Conservation (phyloP, 2,888 invertebrate species). For the Cryptus armator region DNA sequence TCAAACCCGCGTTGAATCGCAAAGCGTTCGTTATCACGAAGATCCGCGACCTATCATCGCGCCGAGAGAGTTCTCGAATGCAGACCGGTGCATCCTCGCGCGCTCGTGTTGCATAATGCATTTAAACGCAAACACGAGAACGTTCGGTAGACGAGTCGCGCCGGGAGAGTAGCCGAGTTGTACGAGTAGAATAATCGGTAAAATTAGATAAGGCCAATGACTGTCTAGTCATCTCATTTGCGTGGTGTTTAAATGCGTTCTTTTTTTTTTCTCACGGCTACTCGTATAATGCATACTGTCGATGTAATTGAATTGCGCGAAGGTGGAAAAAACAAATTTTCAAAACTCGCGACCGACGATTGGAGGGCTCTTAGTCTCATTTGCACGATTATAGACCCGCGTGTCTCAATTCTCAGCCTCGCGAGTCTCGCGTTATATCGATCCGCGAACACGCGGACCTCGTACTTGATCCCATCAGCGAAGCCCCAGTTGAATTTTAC, state of each 20-base stretch:
- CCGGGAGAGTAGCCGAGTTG: neutral
- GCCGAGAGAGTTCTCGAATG: constrained; percentile 11
- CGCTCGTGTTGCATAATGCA: constrained; percentile 49
- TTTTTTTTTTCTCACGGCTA: neutral
- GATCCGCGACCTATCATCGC: constrained; percentile 44
- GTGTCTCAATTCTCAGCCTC: constrained; percentile 18
- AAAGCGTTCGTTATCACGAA: neutral
- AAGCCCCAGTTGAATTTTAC: constrained; percentile 39
- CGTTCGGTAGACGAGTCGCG: neutral
- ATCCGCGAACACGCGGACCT: constrained; percentile 38
- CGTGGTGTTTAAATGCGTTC: no score
- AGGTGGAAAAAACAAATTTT: neutral
- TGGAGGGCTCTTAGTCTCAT: constrained; percentile 2
- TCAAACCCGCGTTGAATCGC: neutral
- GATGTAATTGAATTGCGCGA: constrained; percentile 8
- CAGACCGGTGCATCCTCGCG: constrained; percentile 12
- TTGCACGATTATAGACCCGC: constrained; percentile 12
- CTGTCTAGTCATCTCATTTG: constrained; percentile 9
- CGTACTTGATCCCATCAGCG: constrained; percentile 50
- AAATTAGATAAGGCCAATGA: constrained; percentile 11
- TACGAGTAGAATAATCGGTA: constrained; percentile 27
- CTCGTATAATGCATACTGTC: neutral
- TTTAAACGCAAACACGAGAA: constrained; percentile 4
- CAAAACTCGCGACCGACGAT: neutral
- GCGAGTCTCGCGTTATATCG: constrained; percentile 35